A percentile compares a stretch with the other conserved stretches of the same genome.
Evolutionary conservation across 2,797 vertebrate species (phyloP).

Genomic region (Phalanger gymnotis): DNA sequence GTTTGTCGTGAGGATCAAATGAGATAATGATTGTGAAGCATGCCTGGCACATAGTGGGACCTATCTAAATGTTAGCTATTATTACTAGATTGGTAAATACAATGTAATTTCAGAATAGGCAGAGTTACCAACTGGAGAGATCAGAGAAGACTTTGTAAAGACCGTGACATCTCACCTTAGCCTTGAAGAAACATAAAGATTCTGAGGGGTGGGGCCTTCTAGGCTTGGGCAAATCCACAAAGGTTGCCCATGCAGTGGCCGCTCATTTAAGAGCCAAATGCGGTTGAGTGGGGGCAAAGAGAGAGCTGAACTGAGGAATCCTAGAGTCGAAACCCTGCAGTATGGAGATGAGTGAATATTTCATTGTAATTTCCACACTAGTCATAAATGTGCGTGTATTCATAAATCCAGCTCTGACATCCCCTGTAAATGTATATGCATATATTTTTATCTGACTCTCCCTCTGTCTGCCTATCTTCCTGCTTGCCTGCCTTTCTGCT

Average conservation of each 20-base stretch:
- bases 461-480: too few species aligned
- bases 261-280: not conserved
- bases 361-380: not conserved
- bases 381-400: not conserved
- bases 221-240: not conserved
- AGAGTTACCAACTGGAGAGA: not conserved
- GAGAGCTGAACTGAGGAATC: not conserved
- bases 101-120: not conserved
- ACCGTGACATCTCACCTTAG: not conserved
- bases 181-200: not conserved
- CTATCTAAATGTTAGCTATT: not conserved
- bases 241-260: not conserved
- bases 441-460: not conserved
- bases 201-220: not conserved
- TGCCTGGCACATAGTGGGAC: too few species aligned
- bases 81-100: not conserved
- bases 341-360: not conserved
- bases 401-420: not conserved
- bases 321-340: not conserved
- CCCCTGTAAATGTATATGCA: not conserved
- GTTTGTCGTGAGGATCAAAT: not conserved
- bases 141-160: not conserved
- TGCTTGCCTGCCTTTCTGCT: too few species aligned
- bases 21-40: not conserved
- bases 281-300: too few species aligned